Evolutionary conservation across 2,888 invertebrate species (phyloP).

Genomic region (Dynastes tityus): DNA sequence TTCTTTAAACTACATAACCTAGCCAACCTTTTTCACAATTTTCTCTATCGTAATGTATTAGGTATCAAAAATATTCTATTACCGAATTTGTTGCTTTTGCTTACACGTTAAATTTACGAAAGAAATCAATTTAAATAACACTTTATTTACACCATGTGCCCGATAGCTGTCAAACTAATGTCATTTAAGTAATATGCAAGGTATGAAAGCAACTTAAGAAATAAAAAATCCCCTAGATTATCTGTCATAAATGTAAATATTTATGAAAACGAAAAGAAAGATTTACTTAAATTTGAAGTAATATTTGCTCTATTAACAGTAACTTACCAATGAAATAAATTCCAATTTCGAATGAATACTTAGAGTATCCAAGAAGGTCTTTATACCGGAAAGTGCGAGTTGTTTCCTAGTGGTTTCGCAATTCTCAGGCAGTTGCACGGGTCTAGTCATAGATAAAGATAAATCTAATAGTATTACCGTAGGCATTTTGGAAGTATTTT

Average conservation of each 20-base stretch:
- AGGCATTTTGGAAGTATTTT: conserved; percentile 73
- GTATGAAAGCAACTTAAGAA: neutral
- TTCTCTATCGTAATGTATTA: neutral
- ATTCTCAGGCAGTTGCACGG: conserved; percentile 72
- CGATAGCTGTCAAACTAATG: conserved; percentile 40
- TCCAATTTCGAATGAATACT: conserved; percentile 79
- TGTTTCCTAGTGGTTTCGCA: conserved; percentile 76
- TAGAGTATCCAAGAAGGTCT: conserved; percentile 78
- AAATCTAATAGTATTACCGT: conserved; percentile 82
- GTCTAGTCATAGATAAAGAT: conserved; percentile 81
- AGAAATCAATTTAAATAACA: conserved; percentile 31
- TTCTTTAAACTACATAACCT: conserved; percentile 57
- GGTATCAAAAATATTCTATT: conserved; percentile 18
- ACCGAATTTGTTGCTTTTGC: neutral
- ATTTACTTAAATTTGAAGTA: neutral
- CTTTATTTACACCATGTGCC: conserved; percentile 47
- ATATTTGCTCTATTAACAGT: neutral
- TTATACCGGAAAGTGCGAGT: conserved; percentile 79
- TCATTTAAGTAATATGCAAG: conserved; percentile 31
- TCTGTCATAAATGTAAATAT: neutral
- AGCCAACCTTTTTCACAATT: neutral
- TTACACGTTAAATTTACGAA: conserved; percentile 18
- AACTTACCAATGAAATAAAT: conserved; percentile 80
- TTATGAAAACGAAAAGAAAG: neutral
- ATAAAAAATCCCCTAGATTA: conserved; percentile 21